Evolutionary conservation across 2,797 vertebrate genomes (phyloP).

Genomic region (Trichosurus vulpecula): DNA sequence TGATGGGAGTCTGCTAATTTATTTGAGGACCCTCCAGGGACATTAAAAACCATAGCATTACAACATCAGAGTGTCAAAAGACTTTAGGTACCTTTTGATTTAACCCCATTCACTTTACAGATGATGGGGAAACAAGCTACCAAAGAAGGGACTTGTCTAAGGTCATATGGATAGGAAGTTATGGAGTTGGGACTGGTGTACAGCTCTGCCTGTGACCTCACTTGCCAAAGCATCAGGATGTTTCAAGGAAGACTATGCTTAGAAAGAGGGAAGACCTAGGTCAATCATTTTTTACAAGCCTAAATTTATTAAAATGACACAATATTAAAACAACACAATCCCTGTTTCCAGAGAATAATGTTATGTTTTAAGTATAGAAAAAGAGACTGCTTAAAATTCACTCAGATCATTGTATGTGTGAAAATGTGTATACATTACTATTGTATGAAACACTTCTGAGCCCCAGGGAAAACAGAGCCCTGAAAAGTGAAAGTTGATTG

Average conservation of each 20-base stretch:
- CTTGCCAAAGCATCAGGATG: neutral
- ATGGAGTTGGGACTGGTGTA: no score
- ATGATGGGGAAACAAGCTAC: neutral
- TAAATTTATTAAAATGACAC: neutral
- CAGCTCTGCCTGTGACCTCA: neutral
- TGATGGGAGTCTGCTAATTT: neutral
- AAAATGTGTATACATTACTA: neutral
- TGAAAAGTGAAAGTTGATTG: neutral
- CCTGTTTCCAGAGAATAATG: constrained; percentile 6
- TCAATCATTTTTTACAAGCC: neutral
- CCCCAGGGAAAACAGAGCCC: neutral
- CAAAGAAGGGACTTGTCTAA: neutral
- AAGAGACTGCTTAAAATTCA: neutral
- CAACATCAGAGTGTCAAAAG: neutral
- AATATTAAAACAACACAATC: neutral
- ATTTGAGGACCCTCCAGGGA: neutral
- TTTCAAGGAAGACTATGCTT: neutral
- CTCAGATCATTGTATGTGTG: neutral
- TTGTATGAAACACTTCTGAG: neutral
- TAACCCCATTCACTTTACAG: neutral
- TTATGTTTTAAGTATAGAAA: constrained; percentile 7
- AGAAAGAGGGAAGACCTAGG: neutral
- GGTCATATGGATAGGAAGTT: no score
- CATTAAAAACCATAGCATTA: neutral
- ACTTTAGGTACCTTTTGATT: neutral